Percentiles rank a stretch among this genome's conserved stretches.
These are phyloP conservation scores for Agonopterix heracliana DNA, from an alignment of 2,888 invertebrate species.

Conservation along the genomic window DNA sequence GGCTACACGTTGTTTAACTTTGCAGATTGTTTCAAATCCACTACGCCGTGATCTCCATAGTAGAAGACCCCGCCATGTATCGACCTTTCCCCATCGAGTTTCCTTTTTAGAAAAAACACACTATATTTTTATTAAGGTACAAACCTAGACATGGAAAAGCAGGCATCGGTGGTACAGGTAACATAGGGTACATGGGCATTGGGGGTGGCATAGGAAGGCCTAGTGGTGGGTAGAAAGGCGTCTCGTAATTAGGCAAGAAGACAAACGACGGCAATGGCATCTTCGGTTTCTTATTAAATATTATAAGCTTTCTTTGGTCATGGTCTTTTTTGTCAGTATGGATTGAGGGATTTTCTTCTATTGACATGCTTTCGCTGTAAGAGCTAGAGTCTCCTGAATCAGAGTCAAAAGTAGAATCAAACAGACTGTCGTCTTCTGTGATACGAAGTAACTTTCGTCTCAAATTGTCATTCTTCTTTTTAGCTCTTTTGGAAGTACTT, in stretches of 20 bases:
- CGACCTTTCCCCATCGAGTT: no score
- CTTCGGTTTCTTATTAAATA: conserved; percentile 52
- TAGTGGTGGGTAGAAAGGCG: conserved; percentile 59
- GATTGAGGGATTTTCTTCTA: conserved; percentile 1
- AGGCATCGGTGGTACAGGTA: conserved; percentile 53
- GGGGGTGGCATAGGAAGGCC: conserved; percentile 55
- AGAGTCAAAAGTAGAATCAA: conserved; percentile 36
- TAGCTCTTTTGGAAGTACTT: conserved; percentile 21
- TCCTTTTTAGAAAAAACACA: no score
- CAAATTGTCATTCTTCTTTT: conserved; percentile 31
- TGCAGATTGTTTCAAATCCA: no score
- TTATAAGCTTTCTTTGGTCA: conserved; percentile 54
- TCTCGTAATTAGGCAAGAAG: conserved; percentile 56
- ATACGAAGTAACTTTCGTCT: conserved; percentile 50
- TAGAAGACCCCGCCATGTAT: no score
- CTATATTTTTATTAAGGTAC: no score
- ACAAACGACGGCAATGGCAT: conserved; percentile 61
- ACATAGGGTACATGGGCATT: conserved; percentile 59
- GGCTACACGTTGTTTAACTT: no score
- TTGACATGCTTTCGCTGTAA: conserved; percentile 25
- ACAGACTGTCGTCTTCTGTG: conserved; percentile 57
- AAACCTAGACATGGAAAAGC: not conserved
- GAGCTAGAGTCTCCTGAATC: conserved; percentile 21
- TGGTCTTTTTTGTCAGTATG: conserved; percentile 29
- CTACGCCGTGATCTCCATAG: no score